A percentile compares a stretch with the other conserved stretches of the same genome.
These are phyloP conservation scores for Eulemur mongoz DNA, from an alignment of 2,797 vertebrate genomes.

Conservation along the genomic window DNA sequence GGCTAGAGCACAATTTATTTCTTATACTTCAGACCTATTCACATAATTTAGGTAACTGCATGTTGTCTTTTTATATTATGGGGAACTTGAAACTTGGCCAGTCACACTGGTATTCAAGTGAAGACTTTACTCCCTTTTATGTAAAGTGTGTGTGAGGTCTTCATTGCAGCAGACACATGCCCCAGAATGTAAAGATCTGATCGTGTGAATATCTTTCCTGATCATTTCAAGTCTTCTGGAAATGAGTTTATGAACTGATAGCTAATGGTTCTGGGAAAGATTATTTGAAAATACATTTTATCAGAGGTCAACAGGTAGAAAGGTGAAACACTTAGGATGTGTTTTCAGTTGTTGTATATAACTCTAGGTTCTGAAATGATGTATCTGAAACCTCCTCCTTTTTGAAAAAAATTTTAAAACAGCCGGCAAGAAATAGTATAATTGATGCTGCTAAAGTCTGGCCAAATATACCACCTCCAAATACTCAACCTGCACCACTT, in stretches of 20 bases:
- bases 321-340: conserved; percentile 20
- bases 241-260: conserved; percentile 3
- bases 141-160: background rate
- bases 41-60: background rate
- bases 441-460: conserved; percentile 91
- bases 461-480: conserved; percentile 92
- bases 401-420: conserved; percentile 72
- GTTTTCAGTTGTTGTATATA: conserved; percentile 60
- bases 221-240: conserved; percentile 20
- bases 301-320: conserved; percentile 39
- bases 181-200: background rate
- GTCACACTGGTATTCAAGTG: background rate
- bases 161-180: background rate
- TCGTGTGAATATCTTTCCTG: background rate
- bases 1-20: background rate
- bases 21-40: background rate
- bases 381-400: conserved; percentile 65
- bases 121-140: background rate
- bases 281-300: conserved; percentile 39
- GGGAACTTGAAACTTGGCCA: background rate
- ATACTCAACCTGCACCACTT: conserved; percentile 86
- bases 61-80: background rate
- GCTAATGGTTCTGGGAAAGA: conserved; percentile 3
- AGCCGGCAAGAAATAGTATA: conserved; percentile 90
- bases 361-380: conserved; percentile 45